Conservation (phyloP, 2,113 vertebrate genomes). For the Larimichthys crocea region DNA sequence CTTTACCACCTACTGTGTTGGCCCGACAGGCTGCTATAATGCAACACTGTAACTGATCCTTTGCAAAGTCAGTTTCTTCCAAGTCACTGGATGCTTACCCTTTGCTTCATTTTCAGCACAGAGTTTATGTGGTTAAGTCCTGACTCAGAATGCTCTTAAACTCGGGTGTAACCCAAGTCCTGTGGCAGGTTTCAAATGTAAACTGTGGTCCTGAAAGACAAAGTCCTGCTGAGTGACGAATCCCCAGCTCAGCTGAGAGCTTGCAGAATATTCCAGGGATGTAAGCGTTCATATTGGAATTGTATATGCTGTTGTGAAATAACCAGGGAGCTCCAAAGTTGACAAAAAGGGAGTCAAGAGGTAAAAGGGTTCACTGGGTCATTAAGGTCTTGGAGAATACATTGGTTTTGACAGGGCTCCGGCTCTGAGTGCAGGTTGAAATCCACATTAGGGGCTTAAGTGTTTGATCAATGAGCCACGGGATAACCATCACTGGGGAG, state of each 20-base stretch:
- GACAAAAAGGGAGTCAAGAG: slow-evolving; percentile 3
- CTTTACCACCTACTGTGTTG: slow-evolving; percentile 34
- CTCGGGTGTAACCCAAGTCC: slow-evolving; percentile 18
- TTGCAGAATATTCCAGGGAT: neutral
- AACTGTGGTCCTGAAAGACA: slow-evolving; percentile 32
- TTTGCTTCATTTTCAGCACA: slow-evolving; percentile 13
- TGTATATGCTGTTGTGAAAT: neutral
- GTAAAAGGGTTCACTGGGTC: slow-evolving; percentile 62
- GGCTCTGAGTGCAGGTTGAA: slow-evolving; percentile 58
- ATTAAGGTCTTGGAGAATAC: slow-evolving; percentile 45
- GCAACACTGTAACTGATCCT: slow-evolving; percentile 43
- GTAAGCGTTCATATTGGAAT: neutral
- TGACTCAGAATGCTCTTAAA: slow-evolving; percentile 26
- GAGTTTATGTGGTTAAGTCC: slow-evolving; percentile 23
- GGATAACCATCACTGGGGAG: slow-evolving; percentile 37
- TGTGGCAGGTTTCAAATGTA: slow-evolving; percentile 36
- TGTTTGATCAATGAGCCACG: slow-evolving; percentile 74
- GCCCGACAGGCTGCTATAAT: slow-evolving; percentile 7
- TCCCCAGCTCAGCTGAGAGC: slow-evolving; percentile 12
- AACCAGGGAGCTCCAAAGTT: neutral
- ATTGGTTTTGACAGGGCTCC: slow-evolving; percentile 60
- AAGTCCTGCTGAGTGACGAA: slow-evolving; percentile 27
- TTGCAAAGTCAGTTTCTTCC: slow-evolving; percentile 2
- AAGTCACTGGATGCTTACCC: slow-evolving; percentile 4
- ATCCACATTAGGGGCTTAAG: slow-evolving; percentile 73